Conservation (phyloP, 2,888 invertebrate genomes). For the Drosophila mercatorum region DNA sequence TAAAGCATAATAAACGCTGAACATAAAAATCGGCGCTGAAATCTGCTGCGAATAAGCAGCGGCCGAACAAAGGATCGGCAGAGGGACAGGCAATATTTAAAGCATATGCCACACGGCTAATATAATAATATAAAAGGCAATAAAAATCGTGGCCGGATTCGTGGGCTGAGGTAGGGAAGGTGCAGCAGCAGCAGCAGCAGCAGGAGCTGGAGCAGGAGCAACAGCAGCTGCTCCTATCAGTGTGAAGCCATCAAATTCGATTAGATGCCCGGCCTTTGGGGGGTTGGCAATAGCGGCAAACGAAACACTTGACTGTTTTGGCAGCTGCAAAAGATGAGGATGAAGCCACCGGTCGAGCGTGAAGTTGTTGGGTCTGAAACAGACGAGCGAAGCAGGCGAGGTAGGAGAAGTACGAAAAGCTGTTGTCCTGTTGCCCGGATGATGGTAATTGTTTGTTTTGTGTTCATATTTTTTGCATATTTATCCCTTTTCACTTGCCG, state of each 20-base stretch:
- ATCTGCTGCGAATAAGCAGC: constrained; percentile 56
- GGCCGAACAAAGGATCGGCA: constrained; percentile 30
- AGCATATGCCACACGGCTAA: constrained; percentile 74
- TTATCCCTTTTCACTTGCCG: constrained; percentile 25
- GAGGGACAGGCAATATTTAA: constrained; percentile 60
- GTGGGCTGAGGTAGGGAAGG: constrained; percentile 35
- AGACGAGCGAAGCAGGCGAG: neutral
- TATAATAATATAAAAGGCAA: constrained; percentile 77
- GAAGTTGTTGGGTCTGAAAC: constrained; percentile 26
- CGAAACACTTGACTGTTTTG: constrained; percentile 75
- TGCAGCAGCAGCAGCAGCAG: constrained; percentile 67
- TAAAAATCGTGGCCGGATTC: constrained; percentile 60
- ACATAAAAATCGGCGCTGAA: constrained; percentile 72
- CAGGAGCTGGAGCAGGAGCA: constrained; percentile 67
- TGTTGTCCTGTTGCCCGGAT: constrained; percentile 54
- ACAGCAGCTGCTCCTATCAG: constrained; percentile 80
- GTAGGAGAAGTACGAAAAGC: constrained; percentile 13
- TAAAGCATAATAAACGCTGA: constrained; percentile 64
- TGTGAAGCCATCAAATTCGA: constrained; percentile 82
- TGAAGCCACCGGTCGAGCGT: constrained; percentile 28
- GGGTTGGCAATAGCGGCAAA: constrained; percentile 55
- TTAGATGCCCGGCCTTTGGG: constrained; percentile 63
- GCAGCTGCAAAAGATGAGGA: constrained; percentile 70
- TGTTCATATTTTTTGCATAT: constrained; percentile 61
- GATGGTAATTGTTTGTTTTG: constrained; percentile 64